phyloP scores from a whole-genome alignment of 1,140 invertebrate species.

The Zaprionus gabonicus region DNA sequence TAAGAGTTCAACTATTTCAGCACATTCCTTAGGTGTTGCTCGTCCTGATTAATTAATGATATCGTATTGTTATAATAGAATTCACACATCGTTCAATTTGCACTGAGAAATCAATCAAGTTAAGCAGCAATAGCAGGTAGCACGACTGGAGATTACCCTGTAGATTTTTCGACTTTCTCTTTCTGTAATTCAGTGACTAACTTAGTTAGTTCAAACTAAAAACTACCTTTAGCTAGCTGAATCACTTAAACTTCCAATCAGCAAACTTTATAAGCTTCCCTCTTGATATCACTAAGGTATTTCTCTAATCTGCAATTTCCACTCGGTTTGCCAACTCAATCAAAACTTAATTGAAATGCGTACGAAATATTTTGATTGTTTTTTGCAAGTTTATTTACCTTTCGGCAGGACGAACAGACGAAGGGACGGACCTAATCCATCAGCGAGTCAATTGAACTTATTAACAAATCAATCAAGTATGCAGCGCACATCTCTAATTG shows the following conservation, averaged over 20 bases:
- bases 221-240: neutral
- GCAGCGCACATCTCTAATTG: constrained; percentile 46
- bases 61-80: neutral
- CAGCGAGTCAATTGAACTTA: constrained; percentile 31
- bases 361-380: neutral
- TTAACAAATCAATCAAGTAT: constrained; percentile 53
- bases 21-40: neutral
- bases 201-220: neutral
- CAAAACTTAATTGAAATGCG: neutral
- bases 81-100: neutral
- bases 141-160: neutral
- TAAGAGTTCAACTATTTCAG: neutral
- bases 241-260: no score
- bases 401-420: neutral
- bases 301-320: neutral
- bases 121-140: neutral
- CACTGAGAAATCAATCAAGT: constrained; percentile 2
- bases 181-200: neutral
- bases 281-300: neutral
- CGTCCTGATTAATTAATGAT: neutral
- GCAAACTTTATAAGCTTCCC: neutral
- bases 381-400: neutral
- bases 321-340: neutral
- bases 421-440: neutral
- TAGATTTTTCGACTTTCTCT: no score